Evolutionary conservation across 2,113 vertebrate species (phyloP), one percentile per base, ranked within the genome.

Genomic region (Gambusia affinis): DNA sequence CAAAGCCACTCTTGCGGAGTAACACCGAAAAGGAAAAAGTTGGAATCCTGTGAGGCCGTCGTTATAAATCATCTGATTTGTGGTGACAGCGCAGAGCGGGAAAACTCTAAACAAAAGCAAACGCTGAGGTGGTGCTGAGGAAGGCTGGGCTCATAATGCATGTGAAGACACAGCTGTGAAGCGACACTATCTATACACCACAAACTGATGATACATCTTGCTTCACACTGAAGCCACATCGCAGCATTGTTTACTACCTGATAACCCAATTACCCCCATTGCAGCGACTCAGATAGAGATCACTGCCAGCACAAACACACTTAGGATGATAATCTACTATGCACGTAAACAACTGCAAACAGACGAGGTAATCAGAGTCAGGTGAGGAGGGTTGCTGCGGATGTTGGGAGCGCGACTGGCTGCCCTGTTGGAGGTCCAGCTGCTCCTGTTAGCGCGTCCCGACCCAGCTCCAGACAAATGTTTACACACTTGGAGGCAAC

Each of bases 21-120:
- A 72, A 86, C 85, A 91, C 86, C 88, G 3, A 85, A 3, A 92
- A 91, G 76, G 85, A 80, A 82, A 79, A 90, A 91, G 84, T 90
- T 90, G 84, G 82, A 85, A 85, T 88, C 83, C 80, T 80, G 78
- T 17, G 74, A 89, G 87, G 87, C 80, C 39, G 76, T 82, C 81
- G 85, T 88, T 89, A 90, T 92, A 91, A 90, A 94, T 93, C 85
- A 92, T 89, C 80, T 91, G 90, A 92, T 93, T 93, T 91, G 93
- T 92, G 89, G 89, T 88, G 90, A 90, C 90, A 88, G 78, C 27
- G 61, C 74, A 74, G 74, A 87, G 79, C 67, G 83, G 85, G 85
- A 89, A 90, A 90, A 91, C 84, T 88, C 88, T 81, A 88, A 90
- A 88, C 89, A 92, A 88, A 93, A 92, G 90, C 89, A 86, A 91